Evolutionary conservation across 2,888 invertebrate species (phyloP), one percentile per base, ranked within the genome.

Genomic region (Opisthograptis luteolata): DNA sequence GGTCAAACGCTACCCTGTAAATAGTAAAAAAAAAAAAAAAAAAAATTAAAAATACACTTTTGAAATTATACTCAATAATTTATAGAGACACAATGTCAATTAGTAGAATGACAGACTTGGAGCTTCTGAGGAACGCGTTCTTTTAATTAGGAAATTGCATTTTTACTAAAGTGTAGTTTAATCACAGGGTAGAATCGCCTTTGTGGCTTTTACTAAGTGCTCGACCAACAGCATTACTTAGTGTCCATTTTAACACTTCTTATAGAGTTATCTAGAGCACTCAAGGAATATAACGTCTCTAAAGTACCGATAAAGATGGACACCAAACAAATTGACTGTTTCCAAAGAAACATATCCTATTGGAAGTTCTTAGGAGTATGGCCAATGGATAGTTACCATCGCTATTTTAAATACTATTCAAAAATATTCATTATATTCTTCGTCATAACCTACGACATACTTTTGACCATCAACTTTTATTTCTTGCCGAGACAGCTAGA

Each of bases 311-410:
- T n/a, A 24, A 49, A 24, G 41, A 68, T 70, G 72, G 42, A 41
- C 25, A 40, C 35, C 9, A 70, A 71, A 48, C 79, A 77, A 68
- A 64, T 70, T 10, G 78, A 80, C 51, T 83, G 79, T 46, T 86
- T 84, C 47, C 58, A 62, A 39, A 64, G 50, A 15, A 76, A 82
- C 42, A 65, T 75, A 41, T 69, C 49, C 20, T 77, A 73, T 67
- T 84, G 68, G 73, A 76, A 66, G 53, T 42, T 75, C 13, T 67
- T 84, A 1, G 81, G 67, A 5, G 58, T 85, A 12, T 79, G 72
- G 66, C 76, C 75, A 0, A 40, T 43, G 1, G 47, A 61, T 2
- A 36, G 62, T 7, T 19, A 47, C 8, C 44, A 30, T 17, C 56
- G 37, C 10, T 64, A 58, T 47, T 80, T 76, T 30, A 56, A 55